phyloP scores from a whole-genome alignment of 2,113 vertebrate species.

The Aphyosemion australe region DNA sequence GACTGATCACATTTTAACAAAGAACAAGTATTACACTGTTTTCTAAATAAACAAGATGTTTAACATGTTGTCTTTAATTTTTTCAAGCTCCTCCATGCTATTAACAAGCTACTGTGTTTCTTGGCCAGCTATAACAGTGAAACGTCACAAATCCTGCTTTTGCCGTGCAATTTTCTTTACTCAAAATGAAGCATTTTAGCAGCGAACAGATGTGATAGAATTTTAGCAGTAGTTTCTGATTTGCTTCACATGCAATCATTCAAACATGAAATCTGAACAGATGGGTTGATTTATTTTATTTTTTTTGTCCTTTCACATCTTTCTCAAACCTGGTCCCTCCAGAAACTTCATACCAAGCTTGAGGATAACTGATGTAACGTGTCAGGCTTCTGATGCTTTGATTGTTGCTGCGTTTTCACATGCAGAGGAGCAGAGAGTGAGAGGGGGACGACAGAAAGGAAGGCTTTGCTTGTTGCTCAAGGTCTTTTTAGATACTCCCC shows the following conservation, averaged over 20 bases:
- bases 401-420: slow-evolving; percentile 68
- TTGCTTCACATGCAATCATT: slow-evolving; percentile 36
- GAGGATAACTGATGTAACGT: slow-evolving; percentile 45
- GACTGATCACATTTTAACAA: no score
- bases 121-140: no score
- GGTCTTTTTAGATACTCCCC: slow-evolving; percentile 77
- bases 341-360: slow-evolving; percentile 55
- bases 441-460: slow-evolving; percentile 33
- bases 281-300: slow-evolving; percentile 14
- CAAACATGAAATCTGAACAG: slow-evolving; percentile 38
- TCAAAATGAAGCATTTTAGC: background rate
- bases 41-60: no score
- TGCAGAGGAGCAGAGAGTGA: slow-evolving; percentile 50
- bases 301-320: slow-evolving; percentile 53
- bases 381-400: slow-evolving; percentile 64
- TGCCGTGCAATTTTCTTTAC: no score
- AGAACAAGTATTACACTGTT: no score
- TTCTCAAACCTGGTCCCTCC: slow-evolving; percentile 40
- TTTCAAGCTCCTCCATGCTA: no score
- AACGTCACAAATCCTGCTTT: no score
- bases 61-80: no score
- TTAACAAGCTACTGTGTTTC: no score
- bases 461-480: slow-evolving; percentile 71
- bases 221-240: background rate
- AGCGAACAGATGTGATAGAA: background rate